A percentile compares a stretch with the other conserved stretches of the same genome.
phyloP scores from a whole-genome alignment of 92 coral and sea anemone species.

The Phenganax marumi region DNA sequence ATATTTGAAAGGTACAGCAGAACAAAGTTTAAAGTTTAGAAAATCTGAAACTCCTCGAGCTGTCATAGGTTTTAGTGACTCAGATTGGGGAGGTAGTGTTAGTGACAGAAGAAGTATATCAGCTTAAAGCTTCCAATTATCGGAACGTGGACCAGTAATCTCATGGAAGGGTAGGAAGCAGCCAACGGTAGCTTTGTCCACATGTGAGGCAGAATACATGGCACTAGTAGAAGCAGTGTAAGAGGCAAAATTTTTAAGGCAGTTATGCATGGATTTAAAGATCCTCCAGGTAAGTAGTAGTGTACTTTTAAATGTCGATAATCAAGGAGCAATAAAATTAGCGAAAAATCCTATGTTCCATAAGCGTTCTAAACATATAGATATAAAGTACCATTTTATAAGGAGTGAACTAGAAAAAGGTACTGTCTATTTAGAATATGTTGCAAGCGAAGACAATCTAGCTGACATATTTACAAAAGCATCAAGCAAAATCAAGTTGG shows the following conservation, averaged over 20 bases:
- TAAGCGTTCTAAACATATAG: slow-evolving; percentile 48
- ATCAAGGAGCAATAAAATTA: slow-evolving; percentile 22
- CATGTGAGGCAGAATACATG: slow-evolving; percentile 44
- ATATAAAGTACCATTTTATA: slow-evolving; percentile 52
- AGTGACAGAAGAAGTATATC: slow-evolving; percentile 54
- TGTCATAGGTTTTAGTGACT: slow-evolving; percentile 32
- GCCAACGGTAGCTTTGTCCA: slow-evolving; percentile 45
- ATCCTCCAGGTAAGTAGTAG: background rate
- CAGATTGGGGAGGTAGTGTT: slow-evolving; percentile 40
- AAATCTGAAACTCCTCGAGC: slow-evolving; percentile 28
- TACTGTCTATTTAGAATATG: background rate
- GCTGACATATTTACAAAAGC: slow-evolving; percentile 19
- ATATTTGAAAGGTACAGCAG: slow-evolving; percentile 36
- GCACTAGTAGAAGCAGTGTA: slow-evolving; percentile 30
- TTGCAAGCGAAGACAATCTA: background rate
- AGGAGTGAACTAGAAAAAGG: background rate
- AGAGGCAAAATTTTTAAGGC: slow-evolving; percentile 29
- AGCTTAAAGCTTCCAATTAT: slow-evolving; percentile 44
- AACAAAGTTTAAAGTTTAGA: slow-evolving; percentile 31
- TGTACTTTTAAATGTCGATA: background rate
- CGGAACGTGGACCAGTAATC: slow-evolving; percentile 36
- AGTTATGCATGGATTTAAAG: background rate
- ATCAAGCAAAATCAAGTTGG: background rate
- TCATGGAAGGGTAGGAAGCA: slow-evolving; percentile 50
- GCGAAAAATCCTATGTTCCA: slow-evolving; percentile 18